Base-by-base conservation (phyloP, 1,140 invertebrate genomes). In the Gonatopus flavifemur region DNA sequence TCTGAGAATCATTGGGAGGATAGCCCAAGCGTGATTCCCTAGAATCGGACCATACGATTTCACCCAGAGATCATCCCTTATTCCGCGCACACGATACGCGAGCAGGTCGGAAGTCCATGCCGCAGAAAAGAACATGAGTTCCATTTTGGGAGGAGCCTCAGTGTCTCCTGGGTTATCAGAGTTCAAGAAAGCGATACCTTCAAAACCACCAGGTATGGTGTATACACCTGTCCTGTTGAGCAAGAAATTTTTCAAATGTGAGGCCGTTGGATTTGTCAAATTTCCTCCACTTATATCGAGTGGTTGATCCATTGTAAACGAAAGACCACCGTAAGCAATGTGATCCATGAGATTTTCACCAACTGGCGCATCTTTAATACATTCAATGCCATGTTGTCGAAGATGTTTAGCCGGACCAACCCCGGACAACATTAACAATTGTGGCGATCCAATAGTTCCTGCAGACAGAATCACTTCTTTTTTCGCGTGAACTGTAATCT, bases 311-410 rank as follows among this genome's bases (percentile, higher is more conserved):
- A 89, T 82, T 6, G 84, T 67, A 59, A 88, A 89, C 3, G 84
- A 83, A 2, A 91, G 52, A 2, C 85, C 84, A 2, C 86, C 87
- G 3, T 84, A 78, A 0, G 86, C 85, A 15, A 88, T 83, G 57
- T 92, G 89, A 68, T 91, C 89, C 80, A 89, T 88, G 5, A 91
- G 72, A 67, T 90, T 91, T 46, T 83, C 83, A 6, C 89, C 89
- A 9, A 90, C 88, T 16, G 82, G 86, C 22, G 89, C 78, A 78
- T 93, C 84, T 52, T 83, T 80, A 6, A 88, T 52, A 0, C 86
- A 80, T 5, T 81, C 79, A 25, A 89, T 86, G 21, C 78, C 78
- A 36, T 83, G 54, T 16, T 78, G 66, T 39, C 79, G 65, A n/a
- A n/a, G n/a, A n/a, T n/a, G n/a, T n/a, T n/a, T n/a, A n/a, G n/a